These are phyloP conservation scores for Polydesmus complanatus DNA, from an alignment of 2,888 invertebrate genomes.

Conservation along the genomic window DNA sequence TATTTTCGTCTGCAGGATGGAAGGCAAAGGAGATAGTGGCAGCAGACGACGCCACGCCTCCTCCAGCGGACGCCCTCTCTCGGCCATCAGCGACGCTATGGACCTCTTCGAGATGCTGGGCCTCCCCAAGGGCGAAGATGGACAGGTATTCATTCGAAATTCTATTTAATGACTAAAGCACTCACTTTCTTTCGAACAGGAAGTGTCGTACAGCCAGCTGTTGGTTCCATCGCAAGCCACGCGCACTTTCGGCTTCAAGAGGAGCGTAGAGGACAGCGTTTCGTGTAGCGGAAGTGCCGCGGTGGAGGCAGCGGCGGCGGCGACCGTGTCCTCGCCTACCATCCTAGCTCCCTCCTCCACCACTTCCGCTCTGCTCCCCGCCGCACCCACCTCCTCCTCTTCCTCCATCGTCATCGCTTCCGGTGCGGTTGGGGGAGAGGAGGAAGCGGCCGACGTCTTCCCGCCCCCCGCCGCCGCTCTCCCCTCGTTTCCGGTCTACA, in stretches of 20 bases:
- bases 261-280: constrained; percentile 25
- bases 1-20: constrained; percentile 9
- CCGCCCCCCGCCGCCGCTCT: constrained; percentile 1
- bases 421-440: constrained; percentile 25
- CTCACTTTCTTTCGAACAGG: constrained; percentile 38
- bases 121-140: constrained; percentile 56
- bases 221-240: constrained; percentile 55
- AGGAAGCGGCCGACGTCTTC: constrained; percentile 33
- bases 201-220: constrained; percentile 75
- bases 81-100: constrained; percentile 63
- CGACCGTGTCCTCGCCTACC: constrained; percentile 21
- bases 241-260: no score
- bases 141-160: constrained; percentile 44
- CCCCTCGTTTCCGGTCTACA: constrained; percentile 39
- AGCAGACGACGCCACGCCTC: constrained; percentile 59
- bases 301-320: not conserved
- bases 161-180: constrained; percentile 10
- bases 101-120: constrained; percentile 78
- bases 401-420: constrained; percentile 1
- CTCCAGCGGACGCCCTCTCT: constrained; percentile 67
- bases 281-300: constrained; percentile 1
- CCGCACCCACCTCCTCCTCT: constrained; percentile 41
- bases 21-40: constrained; percentile 17
- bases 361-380: constrained; percentile 38
- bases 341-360: constrained; percentile 50